These are phyloP conservation scores for Chloropsis hardwickii DNA, from an alignment of 2,113 vertebrate genomes.

Conservation along the genomic window DNA sequence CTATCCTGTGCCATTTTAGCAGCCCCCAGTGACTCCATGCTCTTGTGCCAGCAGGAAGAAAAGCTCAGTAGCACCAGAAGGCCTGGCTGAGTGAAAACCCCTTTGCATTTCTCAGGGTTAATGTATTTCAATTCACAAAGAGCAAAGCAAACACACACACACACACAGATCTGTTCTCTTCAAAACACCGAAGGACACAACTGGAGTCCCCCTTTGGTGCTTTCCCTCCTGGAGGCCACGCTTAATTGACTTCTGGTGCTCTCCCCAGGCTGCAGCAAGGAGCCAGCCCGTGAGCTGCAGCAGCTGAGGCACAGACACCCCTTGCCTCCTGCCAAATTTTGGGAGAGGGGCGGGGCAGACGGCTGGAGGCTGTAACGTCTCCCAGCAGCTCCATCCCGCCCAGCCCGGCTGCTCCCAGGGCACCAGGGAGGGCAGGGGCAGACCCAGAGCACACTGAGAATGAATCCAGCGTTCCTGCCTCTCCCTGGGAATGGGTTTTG, in stretches of 20 bases:
- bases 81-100: neutral
- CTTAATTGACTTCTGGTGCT: neutral
- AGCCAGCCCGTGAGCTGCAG: neutral
- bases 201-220: neutral
- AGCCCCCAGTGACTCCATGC: rapidly evolving
- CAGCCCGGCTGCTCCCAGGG: neutral
- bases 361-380: conserved; percentile 5
- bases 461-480: neutral
- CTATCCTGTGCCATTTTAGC: neutral
- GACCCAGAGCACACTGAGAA: neutral
- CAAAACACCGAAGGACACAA: neutral
- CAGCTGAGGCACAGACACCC: neutral
- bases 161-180: neutral
- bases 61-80: neutral
- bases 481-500: neutral
- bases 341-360: neutral
- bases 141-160: neutral
- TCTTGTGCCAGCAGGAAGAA: neutral
- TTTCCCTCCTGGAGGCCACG: conserved; percentile 11
- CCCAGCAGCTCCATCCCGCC: neutral
- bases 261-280: neutral
- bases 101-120: neutral
- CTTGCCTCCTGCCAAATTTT: neutral
- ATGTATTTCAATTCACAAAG: neutral
- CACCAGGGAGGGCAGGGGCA: neutral